Evolutionary conservation across 2,888 invertebrate species (phyloP).

Genomic region (Drosophila trichaetosa): DNA sequence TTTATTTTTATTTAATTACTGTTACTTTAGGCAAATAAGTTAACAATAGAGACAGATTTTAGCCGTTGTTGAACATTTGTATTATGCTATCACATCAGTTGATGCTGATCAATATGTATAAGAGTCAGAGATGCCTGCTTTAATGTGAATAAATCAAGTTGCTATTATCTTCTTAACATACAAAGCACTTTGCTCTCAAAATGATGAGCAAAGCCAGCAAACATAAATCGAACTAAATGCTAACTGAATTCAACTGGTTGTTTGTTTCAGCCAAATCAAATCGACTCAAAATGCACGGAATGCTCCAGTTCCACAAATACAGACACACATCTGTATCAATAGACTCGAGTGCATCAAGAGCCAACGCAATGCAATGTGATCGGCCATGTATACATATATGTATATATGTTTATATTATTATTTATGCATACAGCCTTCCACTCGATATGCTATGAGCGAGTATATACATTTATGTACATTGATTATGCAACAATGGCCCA

Average conservation of each 20-base stretch:
- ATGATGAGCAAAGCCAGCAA: neutral
- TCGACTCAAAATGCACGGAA: conserved; percentile 36
- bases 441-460: conserved; percentile 22
- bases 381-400: conserved; percentile 21
- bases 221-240: neutral
- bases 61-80: neutral
- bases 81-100: neutral
- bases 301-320: conserved; percentile 36
- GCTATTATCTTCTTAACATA: neutral
- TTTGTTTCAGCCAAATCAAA: conserved; percentile 5
- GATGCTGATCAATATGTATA: neutral
- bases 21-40: neutral
- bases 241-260: conserved; percentile 6
- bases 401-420: neutral
- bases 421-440: conserved; percentile 10
- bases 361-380: conserved; percentile 45
- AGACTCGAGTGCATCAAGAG: conserved; percentile 52
- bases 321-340: conserved; percentile 9
- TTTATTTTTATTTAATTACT: neutral
- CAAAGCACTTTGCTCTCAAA: neutral
- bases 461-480: neutral
- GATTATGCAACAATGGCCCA: conserved; percentile 60
- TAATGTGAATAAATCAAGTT: neutral
- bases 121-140: neutral
- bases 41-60: neutral